Evolutionary conservation across 1,140 invertebrate species (phyloP), one percentile per base, ranked within the genome.

Genomic region (Parapsyche elsis): DNA sequence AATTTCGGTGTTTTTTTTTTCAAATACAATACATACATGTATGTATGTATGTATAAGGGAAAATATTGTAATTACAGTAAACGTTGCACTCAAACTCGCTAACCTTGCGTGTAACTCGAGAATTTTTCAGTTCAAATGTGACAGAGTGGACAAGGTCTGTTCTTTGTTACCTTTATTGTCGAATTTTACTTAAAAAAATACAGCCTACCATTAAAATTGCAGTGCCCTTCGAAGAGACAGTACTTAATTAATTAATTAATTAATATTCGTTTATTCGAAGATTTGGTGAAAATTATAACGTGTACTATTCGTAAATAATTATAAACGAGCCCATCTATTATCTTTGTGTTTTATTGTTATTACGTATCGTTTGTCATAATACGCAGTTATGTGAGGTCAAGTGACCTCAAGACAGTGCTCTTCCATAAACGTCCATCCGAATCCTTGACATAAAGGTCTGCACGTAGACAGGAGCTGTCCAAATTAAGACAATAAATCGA

Each of bases 361-460:
- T 53, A 53, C 12, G 1, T 5, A 53, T 53, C 12, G 49, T 53
- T 53, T 53, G 49, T 14, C 49, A 14, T 16, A 16, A 53, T 53
- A 53, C 49, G 49, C 10, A 53, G 5, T 73, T 46, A 46, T 14
- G 30, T 73, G 30, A 71, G 67, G 67, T 45, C 67, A 44, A 14
- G 26, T 30, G 71, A 73, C 71, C 71, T 73, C 71, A 19, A 21
- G 1, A 73, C n/a, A 16, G 16, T 73, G 16, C 19, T 73, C 71
- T 46, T 73, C 71, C 45, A 46, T 73, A 49, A 46, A 46, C 7
- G 71, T 73, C 71, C 71, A 49, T 49, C 38, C 14, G 16, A 16
- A 73, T 16, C 71, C 71, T 73, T 73, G 71, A 73, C 71, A 73
- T 19, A 73, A 73, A 73, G 71, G 71, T 73, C 71, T 73, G 1